Base-by-base conservation (phyloP, 2,888 invertebrate genomes). In the Sinotaia quadrata region DNA sequence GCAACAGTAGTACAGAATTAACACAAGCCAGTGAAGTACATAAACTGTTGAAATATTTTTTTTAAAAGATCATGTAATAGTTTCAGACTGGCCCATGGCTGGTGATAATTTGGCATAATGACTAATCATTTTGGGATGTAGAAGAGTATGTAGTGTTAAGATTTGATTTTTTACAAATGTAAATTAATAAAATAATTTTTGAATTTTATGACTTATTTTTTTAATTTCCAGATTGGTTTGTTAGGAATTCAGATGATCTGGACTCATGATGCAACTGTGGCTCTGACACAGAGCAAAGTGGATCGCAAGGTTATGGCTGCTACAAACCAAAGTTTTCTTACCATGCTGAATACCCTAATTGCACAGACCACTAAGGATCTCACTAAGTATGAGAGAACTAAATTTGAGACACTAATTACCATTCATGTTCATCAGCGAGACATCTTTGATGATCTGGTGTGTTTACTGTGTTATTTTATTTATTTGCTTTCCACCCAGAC, bases 351-450 rank as follows among this genome's bases (percentile, higher is more conserved):
- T 85, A 91, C 91, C 59, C 91, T 96, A 1, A 96, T 96, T 81
- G 95, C 95, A 79, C 91, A 94, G 79, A 96, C 95, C 0, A 93
- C 95, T 0, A 93, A 91, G 81, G 94, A 95, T 87, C 89, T 96
- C 57, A 90, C 91, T 0, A 91, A 92, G 77, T 91, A 94, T 81
- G 92, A 94, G 76, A 91, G 95, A 84, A 91, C 93, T 21, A 92
- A 94, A 83, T 93, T 92, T 75, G 95, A 96, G 87, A 95, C 95
- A 1, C 92, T 95, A 91, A 94, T 96, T 59, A 96, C 95, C 0
- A 95, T 96, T 82, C 95, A 96, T 84, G 94, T 96, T 0, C 96
- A 96, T 91, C 96, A 96, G 89, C 92, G 95, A 78, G 95, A 96
- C 84, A 95, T 96, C 77, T 95, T 95, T 88, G 95, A 95, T 86